Evolutionary conservation across 2,888 invertebrate genomes (phyloP).

Genomic region (Sphaerophoria taeniata): DNA sequence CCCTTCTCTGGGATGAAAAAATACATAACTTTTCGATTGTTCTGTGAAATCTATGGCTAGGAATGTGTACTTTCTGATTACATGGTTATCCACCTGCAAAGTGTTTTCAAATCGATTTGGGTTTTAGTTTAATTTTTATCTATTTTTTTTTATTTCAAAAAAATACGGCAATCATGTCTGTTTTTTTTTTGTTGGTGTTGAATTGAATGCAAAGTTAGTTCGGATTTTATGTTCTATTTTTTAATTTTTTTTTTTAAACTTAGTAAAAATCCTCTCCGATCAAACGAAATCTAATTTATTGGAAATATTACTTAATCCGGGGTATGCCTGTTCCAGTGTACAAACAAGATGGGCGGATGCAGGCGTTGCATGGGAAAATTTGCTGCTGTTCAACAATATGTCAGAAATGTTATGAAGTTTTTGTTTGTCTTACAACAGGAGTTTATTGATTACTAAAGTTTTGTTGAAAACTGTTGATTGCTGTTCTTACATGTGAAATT

Average conservation of each 20-base stretch:
- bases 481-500: not conserved
- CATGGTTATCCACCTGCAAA: constrained; percentile 65
- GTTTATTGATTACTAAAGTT: constrained; percentile 11
- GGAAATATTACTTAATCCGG: constrained; percentile 65
- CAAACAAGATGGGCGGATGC: too few relatives aligned
- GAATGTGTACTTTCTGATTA: constrained; percentile 36
- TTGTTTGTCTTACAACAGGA: not conserved
- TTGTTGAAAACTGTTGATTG: not conserved
- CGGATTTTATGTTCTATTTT: constrained; percentile 45
- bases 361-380: not conserved
- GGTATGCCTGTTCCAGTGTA: not conserved
- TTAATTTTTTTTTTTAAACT: too few relatives aligned
- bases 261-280: constrained; percentile 46
- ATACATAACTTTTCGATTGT: constrained; percentile 70
- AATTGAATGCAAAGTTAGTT: constrained; percentile 69
- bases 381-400: constrained; percentile 55
- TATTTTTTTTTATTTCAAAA: constrained; percentile 5
- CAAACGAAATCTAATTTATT: constrained; percentile 67
- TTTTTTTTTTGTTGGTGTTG: constrained; percentile 67
- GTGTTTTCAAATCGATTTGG: constrained; percentile 61
- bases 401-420: constrained; percentile 58
- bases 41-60: constrained; percentile 27
- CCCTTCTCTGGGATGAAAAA: constrained; percentile 58
- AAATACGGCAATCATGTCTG: constrained; percentile 41
- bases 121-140: constrained; percentile 9